Percentiles rank a stretch among this genome's conserved stretches.
Conservation (phyloP, 2,797 vertebrate species). For the Pantherophis alleghaniensis region DNA sequence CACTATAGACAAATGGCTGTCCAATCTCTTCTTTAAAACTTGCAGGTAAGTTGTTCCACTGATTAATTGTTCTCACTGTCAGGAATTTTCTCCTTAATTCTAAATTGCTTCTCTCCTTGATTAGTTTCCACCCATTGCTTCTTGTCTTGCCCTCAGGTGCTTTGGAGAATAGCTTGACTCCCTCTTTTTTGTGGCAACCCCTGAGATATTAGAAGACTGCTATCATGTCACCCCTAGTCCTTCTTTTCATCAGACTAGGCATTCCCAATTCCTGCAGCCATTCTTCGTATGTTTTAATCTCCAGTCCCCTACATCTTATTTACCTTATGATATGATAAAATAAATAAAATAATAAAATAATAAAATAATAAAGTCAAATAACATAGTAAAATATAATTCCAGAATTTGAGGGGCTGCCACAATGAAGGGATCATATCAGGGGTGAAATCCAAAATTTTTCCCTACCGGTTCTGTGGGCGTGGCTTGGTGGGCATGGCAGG, state of each 20-base stretch:
- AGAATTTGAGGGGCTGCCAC: no score
- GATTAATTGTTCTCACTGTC: no score
- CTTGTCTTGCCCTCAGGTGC: not conserved
- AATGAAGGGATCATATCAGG: no score
- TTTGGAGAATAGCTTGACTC: not conserved
- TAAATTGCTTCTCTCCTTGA: not conserved
- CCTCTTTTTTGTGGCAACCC: not conserved
- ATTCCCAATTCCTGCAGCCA: not conserved
- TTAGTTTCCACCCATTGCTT: not conserved
- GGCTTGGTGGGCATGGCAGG: no score
- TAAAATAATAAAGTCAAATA: not conserved
- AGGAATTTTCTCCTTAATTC: not conserved
- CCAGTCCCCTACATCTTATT: not conserved
- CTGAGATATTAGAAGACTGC: not conserved
- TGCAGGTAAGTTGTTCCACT: not conserved
- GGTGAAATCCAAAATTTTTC: no score
- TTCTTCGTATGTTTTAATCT: not conserved
- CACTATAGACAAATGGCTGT: no score
- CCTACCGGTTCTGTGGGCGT: no score
- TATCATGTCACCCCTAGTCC: rapidly evolving
- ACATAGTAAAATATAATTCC: no score
- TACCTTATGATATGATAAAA: not conserved
- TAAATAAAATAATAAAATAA: not conserved
- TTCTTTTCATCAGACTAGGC: not conserved
- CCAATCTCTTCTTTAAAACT: not conserved